Base-by-base conservation (phyloP, 53 echinoderm and acorn worm genomes). In the Paelopatides confundens region DNA sequence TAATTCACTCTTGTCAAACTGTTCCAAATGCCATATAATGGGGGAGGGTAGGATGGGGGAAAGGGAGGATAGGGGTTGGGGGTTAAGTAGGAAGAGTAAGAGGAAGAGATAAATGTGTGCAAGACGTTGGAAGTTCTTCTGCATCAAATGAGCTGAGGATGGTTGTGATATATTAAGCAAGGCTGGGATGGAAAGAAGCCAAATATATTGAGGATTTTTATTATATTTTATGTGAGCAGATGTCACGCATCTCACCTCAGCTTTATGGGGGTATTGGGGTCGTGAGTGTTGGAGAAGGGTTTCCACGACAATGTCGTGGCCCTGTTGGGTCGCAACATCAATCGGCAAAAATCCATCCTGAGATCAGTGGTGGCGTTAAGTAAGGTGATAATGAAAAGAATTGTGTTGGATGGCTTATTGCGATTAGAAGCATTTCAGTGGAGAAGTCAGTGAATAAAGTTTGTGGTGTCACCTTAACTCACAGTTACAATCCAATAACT, bases 311-410 rank as follows among this genome's bases (percentile, higher is more conserved):
- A 90, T 74, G 78, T 97, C 93, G 87, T 97, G 97, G 88, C 97
- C 97, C 93, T 97, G 97, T 86, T 97, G 97, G 36, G 97, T 97
- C 35, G 97, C 97, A 65, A 97, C 97, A 38, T 97, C 97, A 47
- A 97, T 88, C 64, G 97, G 97, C 88, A 95, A 87, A 90, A 97
- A 97, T 74, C 95, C 95, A 76, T 95, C 97, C 43, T 43, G 43
- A 10, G 43, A 1, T 43, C 63, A 0, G 24, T 23, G 24, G 63
- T 63, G 63, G 63, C 29, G 68, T 67, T 29, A 67, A 35, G 13
- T 31, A 35, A 67, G 14, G 68, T 34, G 68, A 67, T 30, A 67
- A 67, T 67, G 68, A 67, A 35, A 31, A 67, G 68, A 67, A 35
- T 34, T 5, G 63, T 63, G 18, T 43, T 43, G 43, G 43, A 43